Base-by-base conservation (phyloP, 2,113 vertebrate species). In the Odontophorus gujanensis region DNA sequence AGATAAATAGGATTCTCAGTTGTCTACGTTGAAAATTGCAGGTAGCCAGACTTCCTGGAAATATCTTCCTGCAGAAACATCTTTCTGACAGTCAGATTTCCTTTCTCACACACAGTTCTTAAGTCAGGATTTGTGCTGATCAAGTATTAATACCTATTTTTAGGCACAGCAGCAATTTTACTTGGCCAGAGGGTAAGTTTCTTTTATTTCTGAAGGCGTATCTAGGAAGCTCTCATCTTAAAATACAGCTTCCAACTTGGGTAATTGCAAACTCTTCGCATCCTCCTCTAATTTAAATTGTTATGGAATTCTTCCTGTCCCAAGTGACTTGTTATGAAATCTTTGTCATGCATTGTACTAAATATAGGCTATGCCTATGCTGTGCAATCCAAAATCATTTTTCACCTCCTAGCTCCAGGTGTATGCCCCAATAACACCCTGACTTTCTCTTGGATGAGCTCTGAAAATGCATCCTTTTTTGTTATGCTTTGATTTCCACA, bases 291-390 rank as follows among this genome's bases (percentile, higher is more conserved):
- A 55, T 61, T 93, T 91, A 94, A 91, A 81, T 91, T 95, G 90
- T 96, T 96, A 93, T 11, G 13, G 85, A 47, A 89, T 94, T 53
- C 85, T 96, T 97, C 95, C 95, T 95, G 87, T 84, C 36, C 51
- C 1, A 1, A 85, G 65, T 0, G 16, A 83, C 36, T 88, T 97
- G 94, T 95, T 96, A 84, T 91, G 87, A 95, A 95, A 79, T 45
- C 51, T 78, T 88, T 95, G 76, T 94, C 80, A 68, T 90, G 69
- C 2, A 3, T 84, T 94, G 34, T 75, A 53, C 93, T 91, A 95
- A 95, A 95, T 73, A 84, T 65, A 92, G 69, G 51, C 83, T 85
- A 4, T 85, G 87, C 26, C 79, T 78, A 5, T 57, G 32, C 61
- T 43, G 42, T 51, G 42, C 57, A 65, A 81, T 74, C 73, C 12